Conservation (phyloP, 2,888 invertebrate species). For the Andrena haemorrhoa region DNA sequence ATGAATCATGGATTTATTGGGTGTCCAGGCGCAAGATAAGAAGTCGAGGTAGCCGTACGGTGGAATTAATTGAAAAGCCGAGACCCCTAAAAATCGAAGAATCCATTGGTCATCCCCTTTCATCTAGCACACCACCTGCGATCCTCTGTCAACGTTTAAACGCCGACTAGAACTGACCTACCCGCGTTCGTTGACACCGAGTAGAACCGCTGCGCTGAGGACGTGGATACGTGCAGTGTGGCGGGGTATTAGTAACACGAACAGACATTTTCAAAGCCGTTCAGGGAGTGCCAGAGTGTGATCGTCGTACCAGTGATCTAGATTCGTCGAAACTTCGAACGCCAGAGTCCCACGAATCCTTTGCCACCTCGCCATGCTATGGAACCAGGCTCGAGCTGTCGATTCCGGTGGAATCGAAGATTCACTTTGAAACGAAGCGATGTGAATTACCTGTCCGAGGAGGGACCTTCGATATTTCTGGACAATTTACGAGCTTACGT, state of each 20-base stretch:
- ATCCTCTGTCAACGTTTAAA: slow-evolving; percentile 6
- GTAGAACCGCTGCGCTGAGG: neutral
- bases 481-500: too few species aligned
- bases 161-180: slow-evolving; percentile 22
- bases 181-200: neutral
- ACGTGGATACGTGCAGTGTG: neutral
- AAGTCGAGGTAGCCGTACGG: neutral
- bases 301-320: neutral
- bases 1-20: neutral
- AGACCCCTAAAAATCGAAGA: neutral
- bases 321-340: too few species aligned
- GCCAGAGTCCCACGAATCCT: neutral
- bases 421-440: too few species aligned
- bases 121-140: neutral
- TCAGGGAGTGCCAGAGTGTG: neutral
- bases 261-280: neutral
- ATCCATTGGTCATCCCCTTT: slow-evolving; percentile 18
- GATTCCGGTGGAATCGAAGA: too few species aligned
- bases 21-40: neutral
- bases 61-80: neutral
- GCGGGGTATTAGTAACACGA: neutral
- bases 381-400: neutral
- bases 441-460: too few species aligned
- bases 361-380: neutral
- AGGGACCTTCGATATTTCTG: neutral